phyloP scores from a whole-genome alignment of 2,797 vertebrate genomes.

The Carapus acus region DNA sequence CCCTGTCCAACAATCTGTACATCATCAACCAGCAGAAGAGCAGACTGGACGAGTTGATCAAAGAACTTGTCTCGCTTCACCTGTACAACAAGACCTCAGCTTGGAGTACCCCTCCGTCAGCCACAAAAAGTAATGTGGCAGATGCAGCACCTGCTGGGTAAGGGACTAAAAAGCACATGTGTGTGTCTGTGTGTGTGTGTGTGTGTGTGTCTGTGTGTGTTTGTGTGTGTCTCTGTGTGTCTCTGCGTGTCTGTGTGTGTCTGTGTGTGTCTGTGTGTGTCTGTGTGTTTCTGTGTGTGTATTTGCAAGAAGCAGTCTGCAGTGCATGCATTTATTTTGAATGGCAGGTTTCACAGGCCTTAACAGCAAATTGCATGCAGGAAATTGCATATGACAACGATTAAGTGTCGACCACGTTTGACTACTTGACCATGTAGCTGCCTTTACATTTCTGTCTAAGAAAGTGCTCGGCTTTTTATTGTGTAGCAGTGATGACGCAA shows the following conservation, averaged over 20 bases:
- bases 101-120: conserved; percentile 59
- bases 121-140: conserved; percentile 32
- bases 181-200: no score
- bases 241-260: no score
- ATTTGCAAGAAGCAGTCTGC: no score
- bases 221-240: no score
- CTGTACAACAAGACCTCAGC: conserved; percentile 80
- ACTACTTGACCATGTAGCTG: not conserved
- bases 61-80: conserved; percentile 80
- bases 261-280: no score
- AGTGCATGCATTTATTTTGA: conserved; percentile 1
- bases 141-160: conserved; percentile 42
- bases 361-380: not conserved
- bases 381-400: not conserved
- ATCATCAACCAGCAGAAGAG: conserved; percentile 95
- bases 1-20: conserved; percentile 87
- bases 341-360: not conserved
- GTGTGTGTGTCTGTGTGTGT: no score
- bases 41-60: conserved; percentile 78
- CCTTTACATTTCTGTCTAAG: not conserved
- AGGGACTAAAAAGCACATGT: not conserved
- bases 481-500: not conserved
- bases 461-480: not conserved
- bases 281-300: no score
- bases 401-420: not conserved